Evolutionary conservation across 2,113 vertebrate species (phyloP), one percentile per base, ranked within the genome.

Genomic region (Marmota monax): DNA sequence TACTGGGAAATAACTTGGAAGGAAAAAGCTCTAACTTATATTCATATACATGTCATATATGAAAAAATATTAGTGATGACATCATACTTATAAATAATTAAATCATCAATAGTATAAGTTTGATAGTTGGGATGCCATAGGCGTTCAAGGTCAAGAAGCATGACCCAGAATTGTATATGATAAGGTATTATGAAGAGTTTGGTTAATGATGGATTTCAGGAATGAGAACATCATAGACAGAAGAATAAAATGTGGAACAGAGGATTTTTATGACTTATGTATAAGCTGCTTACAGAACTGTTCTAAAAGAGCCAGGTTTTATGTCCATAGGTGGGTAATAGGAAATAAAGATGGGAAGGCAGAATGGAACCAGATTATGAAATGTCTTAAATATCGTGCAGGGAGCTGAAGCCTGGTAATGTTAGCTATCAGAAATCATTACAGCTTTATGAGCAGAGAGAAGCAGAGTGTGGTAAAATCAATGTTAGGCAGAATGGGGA

Each of bases 1-100:
- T 88, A 20, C 37, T 84, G 53, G 94, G 73, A 80, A 82, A 39
- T 25, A 85, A 3, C n/a, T 72, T 84, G 51, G 88, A 86, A 80
- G 42, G 67, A 51, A 65, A 84, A 92, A 90, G 22, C 2, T 13
- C 7, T 79, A 58, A 11, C 23, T 39, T 51, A 32, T n/a, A 72
- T 74, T 89, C 32, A 37, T 39, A 11, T 73, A 16, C 56, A 7
- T 53, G 34, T 76, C 86, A 37, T 65, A 13, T n/a, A 2, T 53
- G 48, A 80, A 61, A 88, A 48, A 72, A 63, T 88, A 63, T 88
- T 65, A 76, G 14, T 85, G 39, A 56, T 65, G 14, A 39, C 23
- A 8, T 23, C 23, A 1, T 37, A 17, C 4, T 95, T 94, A 9
- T 5, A 4, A 22, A 29, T 89, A 51, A 56, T 48, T 51, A 45